Evolutionary conservation across 2,888 invertebrate species (phyloP), one percentile per base, ranked within the genome.

Genomic region (Copidosoma aretas): DNA sequence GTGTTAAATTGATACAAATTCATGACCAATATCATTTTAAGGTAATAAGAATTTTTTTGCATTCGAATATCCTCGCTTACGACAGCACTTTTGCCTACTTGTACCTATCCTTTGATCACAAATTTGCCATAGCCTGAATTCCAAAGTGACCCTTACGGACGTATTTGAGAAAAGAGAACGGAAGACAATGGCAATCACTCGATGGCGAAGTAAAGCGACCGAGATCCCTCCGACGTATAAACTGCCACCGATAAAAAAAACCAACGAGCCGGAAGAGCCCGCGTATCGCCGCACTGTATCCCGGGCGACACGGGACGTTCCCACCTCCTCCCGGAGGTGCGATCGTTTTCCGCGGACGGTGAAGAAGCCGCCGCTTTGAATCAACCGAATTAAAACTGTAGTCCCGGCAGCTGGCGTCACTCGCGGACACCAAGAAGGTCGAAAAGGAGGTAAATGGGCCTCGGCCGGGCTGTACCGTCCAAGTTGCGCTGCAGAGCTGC

Each of bases 371-470:
- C n/a, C 57, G 51, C 73, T 67, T 72, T 72, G 63, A 77, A 78
- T 77, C 75, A 76, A 73, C 73, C 74, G 71, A 73, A 78, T 78
- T 76, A 75, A 78, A 78, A 77, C 77, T 72, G 75, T 72, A 68
- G 72, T 61, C 59, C 46, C 17, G 57, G 46, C 2, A 2, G 15
- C 14, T 53, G 1, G 10, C 3, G 17, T 1, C 12, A 39, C 32
- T 32, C 32, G 32, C 8, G 8, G 32, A 8, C 3, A 32, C 32
- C 32, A 8, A 32, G 32, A 32, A 32, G 32, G 32, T 32, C 32
- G 32, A 32, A 32, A 32, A 32, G 32, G 32, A 8, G 8, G 32
- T 5, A 32, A 8, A 32, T 32, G 8, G 32, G 32, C 32, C 32
- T 32, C 32, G 32, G 32, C 32, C 32, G 32, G 3, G 8, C 8